Percentiles rank a stretch among this genome's conserved stretches.
phyloP scores from a whole-genome alignment of 2,113 vertebrate genomes.

The Colossoma macropomum region DNA sequence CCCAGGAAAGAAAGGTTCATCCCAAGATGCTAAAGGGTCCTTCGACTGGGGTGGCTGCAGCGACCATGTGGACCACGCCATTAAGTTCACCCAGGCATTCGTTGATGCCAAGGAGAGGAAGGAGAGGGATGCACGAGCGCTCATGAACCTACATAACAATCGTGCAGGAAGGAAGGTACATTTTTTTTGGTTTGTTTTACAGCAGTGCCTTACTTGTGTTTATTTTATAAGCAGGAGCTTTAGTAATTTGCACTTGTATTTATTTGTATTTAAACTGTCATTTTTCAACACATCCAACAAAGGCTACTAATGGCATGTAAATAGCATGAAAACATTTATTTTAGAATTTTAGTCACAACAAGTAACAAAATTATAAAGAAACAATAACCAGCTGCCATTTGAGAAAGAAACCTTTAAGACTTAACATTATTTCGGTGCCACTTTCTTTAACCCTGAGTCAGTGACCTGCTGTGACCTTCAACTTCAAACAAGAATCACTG shows the following conservation, averaged over 20 bases:
- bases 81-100: constrained; percentile 89
- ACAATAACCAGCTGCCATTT: no score
- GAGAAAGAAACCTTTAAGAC: no score
- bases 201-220: background rate
- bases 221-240: no score
- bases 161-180: constrained; percentile 92
- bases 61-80: constrained; percentile 91
- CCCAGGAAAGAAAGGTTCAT: constrained; percentile 88
- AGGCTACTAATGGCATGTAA: no score
- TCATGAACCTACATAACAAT: constrained; percentile 98
- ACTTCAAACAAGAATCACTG: no score
- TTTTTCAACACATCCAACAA: no score
- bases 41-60: constrained; percentile 98
- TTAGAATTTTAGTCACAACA: no score
- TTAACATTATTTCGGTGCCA: background rate
- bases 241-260: no score
- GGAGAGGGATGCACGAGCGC: constrained; percentile 88
- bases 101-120: constrained; percentile 91
- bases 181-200: background rate
- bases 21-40: constrained; percentile 84
- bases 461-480: no score
- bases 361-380: no score
- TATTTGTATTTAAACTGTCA: no score
- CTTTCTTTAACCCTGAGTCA: background rate
- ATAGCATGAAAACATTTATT: no score